Evolutionary conservation across 92 coral and sea anemone genomes (phyloP), one percentile per base, ranked within the genome.

Genomic region (Parazoanthus darwini): DNA sequence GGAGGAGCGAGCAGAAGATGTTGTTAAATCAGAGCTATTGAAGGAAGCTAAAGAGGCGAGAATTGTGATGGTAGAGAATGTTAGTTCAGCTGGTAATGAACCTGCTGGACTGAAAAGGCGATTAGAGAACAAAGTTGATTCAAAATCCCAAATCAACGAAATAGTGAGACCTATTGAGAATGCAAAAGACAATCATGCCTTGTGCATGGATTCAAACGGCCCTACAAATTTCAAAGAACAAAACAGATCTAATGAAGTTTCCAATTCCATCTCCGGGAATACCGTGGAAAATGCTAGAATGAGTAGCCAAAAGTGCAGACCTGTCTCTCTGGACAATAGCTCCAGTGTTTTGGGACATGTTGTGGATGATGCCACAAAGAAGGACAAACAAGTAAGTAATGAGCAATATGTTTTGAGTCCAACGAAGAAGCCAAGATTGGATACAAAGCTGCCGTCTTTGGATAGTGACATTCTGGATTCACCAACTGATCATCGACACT

Each of bases 1-100:
- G 58, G 98, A 95, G 86, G 98, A 95, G 80, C 86, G 96, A 82
- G 98, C 98, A 50, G 96, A 93, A 29, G 98, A 95, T 88, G 91
- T 95, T 59, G 92, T 93, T 22, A 33, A 94, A 13, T 67, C 96
- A 23, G 94, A 90, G 36, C 56, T 95, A 4, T 54, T 95, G 79
- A 89, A 92, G 23, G 94, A 88, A 78, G 91, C 94, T 29, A 94
- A 92, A 81, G 96, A 95, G 70, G 94, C 94, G 37, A 83, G 88
- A 87, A 95, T 95, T 77, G 72, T 95, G 25, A 94, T 95, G 39
- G 91, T 95, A 38, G 98, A 95, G 91, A 95, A 95, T 85, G 92
- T 92, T 33, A 90, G 91, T 78, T 88, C 90, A 81, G 65, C 85
- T 78, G 91, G 89, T 54, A 81, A 51, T 54, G 75, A 78, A 10